Evolutionary conservation across 2,888 invertebrate species (phyloP).

Genomic region (Mechanitis mazaeus): DNA sequence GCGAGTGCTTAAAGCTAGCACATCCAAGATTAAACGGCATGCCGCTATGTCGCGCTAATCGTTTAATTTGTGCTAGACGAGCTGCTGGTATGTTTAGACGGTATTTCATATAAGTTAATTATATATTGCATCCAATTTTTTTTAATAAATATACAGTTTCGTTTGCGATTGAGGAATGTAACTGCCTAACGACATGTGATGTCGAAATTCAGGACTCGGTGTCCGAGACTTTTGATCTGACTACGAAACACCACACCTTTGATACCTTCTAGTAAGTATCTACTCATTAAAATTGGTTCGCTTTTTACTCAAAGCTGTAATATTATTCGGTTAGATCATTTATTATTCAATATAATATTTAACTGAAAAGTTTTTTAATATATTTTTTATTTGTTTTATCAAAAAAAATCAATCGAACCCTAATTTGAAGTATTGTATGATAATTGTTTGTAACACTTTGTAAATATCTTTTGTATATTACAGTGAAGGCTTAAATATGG

Average conservation of each 20-base stretch:
- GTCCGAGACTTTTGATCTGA: slow-evolving; percentile 31
- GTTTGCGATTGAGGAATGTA: slow-evolving; percentile 31
- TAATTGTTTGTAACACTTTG: no score
- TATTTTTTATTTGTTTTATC: no score
- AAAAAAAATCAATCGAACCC: no score
- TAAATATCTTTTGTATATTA: slow-evolving; percentile 15
- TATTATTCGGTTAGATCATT: no score
- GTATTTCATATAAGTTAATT: not conserved
- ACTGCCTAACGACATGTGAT: slow-evolving; percentile 47
- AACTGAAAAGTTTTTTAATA: no score
- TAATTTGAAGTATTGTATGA: no score
- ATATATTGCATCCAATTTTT: not conserved
- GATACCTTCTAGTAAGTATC: slow-evolving; percentile 52
- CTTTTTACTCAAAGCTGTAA: no score
- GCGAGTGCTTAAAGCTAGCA: slow-evolving; percentile 42
- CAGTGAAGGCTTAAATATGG: slow-evolving; percentile 44
- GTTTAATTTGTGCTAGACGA: slow-evolving; percentile 41
- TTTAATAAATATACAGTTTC: slow-evolving; percentile 31
- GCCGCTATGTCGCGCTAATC: slow-evolving; percentile 35
- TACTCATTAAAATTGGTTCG: no score
- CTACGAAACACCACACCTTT: slow-evolving; percentile 24
- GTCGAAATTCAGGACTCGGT: slow-evolving; percentile 27
- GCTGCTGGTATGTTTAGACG: slow-evolving; percentile 35
- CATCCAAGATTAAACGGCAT: slow-evolving; percentile 39
- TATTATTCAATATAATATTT: no score